Base-by-base conservation (phyloP, 1,140 invertebrate genomes). In the Cyclina sinensis region DNA sequence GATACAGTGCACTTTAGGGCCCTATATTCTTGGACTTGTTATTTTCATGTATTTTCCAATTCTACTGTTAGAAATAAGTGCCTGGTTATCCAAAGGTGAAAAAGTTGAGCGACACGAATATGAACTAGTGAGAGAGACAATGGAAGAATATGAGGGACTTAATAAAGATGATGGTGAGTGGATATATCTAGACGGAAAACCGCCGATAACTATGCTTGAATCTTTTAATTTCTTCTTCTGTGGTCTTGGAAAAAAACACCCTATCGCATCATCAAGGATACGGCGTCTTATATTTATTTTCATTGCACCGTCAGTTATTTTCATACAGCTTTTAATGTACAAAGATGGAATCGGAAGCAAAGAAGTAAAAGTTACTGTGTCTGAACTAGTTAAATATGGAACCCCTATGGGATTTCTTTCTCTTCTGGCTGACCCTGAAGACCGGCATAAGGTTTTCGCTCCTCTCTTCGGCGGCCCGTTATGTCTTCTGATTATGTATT, bases 1-100 rank as follows among this genome's bases (percentile, higher is more conserved):
- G 84, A 39, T 24, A 39, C 46, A 74, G 14, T 68, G 74, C 74
- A 35, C 37, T 24, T 30, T 68, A 30, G 74, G 74, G 24, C 84
- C 84, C 9, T 86, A 86, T 65, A 76, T 86, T 30, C 27, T 86
- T 27, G 70, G 84, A 39, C 16, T 86, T 16, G 39, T 76, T 35
- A 21, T 86, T 39, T 76, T 86, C 24, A 43, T 76, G n/a, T 86
- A 86, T 30, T 76, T 76, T 30, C 84, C 84, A 43, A 86, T 86
- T 30, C 32, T 86, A 0, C 32, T 86, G 14, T 46, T 86, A 9
- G 30, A 78, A 24, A 18, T 86, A 16, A 32, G 24, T 9, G 32
- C 46, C 24, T 57, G 70, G 27, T 21, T 86, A 43, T 59, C 48
- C 24, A 79, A 48, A 35, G 57, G 39, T 27, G 73, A 86, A 37